A percentile compares a stretch with the other conserved stretches of the same genome.
Conservation (phyloP, 2,113 vertebrate genomes). For the Ophiodon elongatus region DNA sequence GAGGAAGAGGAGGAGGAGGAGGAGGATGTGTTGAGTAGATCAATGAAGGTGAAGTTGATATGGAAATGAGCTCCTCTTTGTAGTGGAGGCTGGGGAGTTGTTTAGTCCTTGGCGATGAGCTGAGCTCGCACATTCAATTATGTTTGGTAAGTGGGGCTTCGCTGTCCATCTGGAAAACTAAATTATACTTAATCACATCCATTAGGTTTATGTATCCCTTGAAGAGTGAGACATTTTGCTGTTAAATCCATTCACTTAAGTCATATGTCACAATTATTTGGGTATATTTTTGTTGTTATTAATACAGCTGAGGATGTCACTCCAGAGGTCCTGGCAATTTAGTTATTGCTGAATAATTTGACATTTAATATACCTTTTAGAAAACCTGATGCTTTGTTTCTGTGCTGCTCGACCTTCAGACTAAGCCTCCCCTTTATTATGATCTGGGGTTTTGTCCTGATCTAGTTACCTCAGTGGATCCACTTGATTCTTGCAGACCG, state of each 20-base stretch:
- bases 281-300: conserved; percentile 42
- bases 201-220: conserved; percentile 69
- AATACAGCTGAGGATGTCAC: conserved; percentile 24
- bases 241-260: conserved; percentile 51
- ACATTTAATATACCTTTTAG: conserved; percentile 6
- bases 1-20: neutral
- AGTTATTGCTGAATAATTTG: conserved; percentile 20
- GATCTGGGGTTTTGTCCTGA: neutral
- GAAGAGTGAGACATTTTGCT: conserved; percentile 59
- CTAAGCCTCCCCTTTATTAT: neutral
- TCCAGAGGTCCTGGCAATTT: conserved; percentile 23
- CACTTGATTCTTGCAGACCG: conserved; percentile 2
- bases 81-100: conserved; percentile 66
- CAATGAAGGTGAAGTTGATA: conserved; percentile 70
- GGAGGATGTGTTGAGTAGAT: conserved; percentile 39
- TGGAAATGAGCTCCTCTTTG: conserved; percentile 73
- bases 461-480: neutral
- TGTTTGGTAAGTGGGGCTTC: conserved; percentile 60
- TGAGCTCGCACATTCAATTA: conserved; percentile 75
- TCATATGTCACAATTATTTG: conserved; percentile 47
- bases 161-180: conserved; percentile 74
- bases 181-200: conserved; percentile 75
- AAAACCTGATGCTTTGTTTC: conserved; percentile 9
- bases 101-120: conserved; percentile 71
- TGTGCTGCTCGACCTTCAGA: conserved; percentile 33